Percentiles rank a stretch among this genome's conserved stretches.
Evolutionary conservation across 1,140 invertebrate genomes (phyloP).

Genomic region (Oreohelix idahoensis): DNA sequence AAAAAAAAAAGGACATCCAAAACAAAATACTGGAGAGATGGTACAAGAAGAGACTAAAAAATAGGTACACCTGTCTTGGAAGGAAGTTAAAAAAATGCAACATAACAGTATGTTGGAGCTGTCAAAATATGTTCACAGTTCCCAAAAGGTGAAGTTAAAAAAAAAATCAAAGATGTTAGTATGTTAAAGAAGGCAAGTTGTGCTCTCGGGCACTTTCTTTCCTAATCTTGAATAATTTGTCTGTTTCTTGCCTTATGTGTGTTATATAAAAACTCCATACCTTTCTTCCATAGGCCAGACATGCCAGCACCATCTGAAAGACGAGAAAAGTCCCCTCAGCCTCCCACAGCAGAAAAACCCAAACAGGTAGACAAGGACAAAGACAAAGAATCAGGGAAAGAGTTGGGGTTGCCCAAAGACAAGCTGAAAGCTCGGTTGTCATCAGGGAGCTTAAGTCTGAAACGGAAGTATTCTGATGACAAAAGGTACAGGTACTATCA

Average conservation of each 20-base stretch:
- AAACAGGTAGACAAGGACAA: slow-evolving; percentile 24
- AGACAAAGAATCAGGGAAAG: slow-evolving; percentile 4
- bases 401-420: slow-evolving; percentile 39
- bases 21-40: no score
- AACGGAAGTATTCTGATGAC: slow-evolving; percentile 29
- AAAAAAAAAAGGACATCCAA: no score
- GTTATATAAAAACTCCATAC: not conserved
- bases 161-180: no score
- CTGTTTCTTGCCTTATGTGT: not conserved
- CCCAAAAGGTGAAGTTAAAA: no score
- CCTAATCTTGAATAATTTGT: no score
- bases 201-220: no score
- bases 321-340: not conserved
- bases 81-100: no score
- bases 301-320: not conserved
- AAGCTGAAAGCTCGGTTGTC: slow-evolving; percentile 41
- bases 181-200: no score
- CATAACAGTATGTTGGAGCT: no score
- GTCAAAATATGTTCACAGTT: no score
- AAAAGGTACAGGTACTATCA: slow-evolving; percentile 10
- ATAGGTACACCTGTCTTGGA: no score
- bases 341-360: not conserved
- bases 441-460: slow-evolving; percentile 37
- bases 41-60: no score
- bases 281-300: not conserved